Base-by-base conservation (phyloP, 1,140 invertebrate species). In the Proales similis region DNA sequence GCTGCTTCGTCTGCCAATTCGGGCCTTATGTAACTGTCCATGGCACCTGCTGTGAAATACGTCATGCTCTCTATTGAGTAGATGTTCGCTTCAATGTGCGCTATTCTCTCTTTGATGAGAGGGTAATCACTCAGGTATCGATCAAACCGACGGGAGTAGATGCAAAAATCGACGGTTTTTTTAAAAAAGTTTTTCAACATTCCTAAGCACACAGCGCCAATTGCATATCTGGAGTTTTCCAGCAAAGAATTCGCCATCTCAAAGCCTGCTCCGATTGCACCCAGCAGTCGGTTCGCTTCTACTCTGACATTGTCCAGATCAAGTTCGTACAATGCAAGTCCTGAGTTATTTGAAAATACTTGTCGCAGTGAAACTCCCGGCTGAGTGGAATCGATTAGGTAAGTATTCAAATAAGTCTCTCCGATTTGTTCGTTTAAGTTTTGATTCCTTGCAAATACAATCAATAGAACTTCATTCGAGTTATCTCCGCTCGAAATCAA, bases 41-140 rank as follows among this genome's bases (percentile, higher is more conserved):
- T 68, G 7, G 86, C 71, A 3, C 82, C 82, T 33, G 83, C 79
- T 0, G 85, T 86, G 24, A 86, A 67, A 71, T 86, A 90, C 0
- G 83, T 73, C 75, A 85, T 82, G 67, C 84, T 85, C 70, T 90
- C 87, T 77, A 87, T 83, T 0, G 80, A 81, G 70, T 88, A 90
- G 4, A 81, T 72, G 2, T 74, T 66, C 3, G 70, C 70, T 6
- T 78, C 71, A 17, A 83, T 74, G 30, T 5, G 11, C 2, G 39
- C 26, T n/a, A 63, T n/a, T 11, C 46, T 32, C 11, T 24, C 14
- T 38, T 63, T 43, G 12, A 63, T 19, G 11, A 63, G 20, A 14
- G 30, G 39, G n/a, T 26, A 36, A 24, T 63, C 30, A 4, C 24
- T 38, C 22, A 63, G 32, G 12, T 11, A 24, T 48, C 42, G 42